phyloP scores from a whole-genome alignment of 2,888 invertebrate genomes.

The Drosophila affinis region DNA sequence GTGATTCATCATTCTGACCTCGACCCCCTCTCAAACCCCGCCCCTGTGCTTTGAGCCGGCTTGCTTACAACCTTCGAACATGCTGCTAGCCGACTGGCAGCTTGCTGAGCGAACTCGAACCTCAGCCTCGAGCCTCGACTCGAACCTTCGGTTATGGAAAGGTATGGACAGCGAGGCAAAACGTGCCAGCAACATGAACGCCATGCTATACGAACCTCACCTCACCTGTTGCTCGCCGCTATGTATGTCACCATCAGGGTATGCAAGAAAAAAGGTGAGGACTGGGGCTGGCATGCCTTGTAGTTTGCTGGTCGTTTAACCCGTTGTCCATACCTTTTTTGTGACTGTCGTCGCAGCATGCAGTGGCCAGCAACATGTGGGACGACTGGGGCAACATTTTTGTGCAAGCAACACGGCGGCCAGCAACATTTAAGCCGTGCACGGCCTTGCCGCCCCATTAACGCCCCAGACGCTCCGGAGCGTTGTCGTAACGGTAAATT shows the following conservation, averaged over 20 bases:
- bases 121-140: not conserved
- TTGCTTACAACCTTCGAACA: constrained; percentile 5
- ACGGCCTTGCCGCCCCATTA: not conserved
- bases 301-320: not conserved
- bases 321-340: not conserved
- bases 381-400: not conserved
- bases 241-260: not conserved
- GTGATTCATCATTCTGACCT: too few species aligned
- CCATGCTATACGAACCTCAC: too few species aligned
- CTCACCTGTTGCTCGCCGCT: too few species aligned
- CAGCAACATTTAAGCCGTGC: not conserved
- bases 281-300: not conserved
- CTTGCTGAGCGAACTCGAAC: not conserved
- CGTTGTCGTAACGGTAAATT: constrained; percentile 70
- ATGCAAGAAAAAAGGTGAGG: not conserved
- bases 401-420: not conserved
- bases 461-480: constrained; percentile 82
- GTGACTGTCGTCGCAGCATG: not conserved
- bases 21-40: too few species aligned
- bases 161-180: constrained; percentile 9
- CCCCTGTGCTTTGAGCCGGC: not conserved
- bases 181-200: not conserved
- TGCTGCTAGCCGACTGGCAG: constrained; percentile 1
- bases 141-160: not conserved
- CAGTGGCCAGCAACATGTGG: not conserved